A percentile compares a stretch with the other conserved stretches of the same genome.
phyloP scores from a whole-genome alignment of 2,888 invertebrate species.

The Hydrotaea cyrtoneurina region DNA sequence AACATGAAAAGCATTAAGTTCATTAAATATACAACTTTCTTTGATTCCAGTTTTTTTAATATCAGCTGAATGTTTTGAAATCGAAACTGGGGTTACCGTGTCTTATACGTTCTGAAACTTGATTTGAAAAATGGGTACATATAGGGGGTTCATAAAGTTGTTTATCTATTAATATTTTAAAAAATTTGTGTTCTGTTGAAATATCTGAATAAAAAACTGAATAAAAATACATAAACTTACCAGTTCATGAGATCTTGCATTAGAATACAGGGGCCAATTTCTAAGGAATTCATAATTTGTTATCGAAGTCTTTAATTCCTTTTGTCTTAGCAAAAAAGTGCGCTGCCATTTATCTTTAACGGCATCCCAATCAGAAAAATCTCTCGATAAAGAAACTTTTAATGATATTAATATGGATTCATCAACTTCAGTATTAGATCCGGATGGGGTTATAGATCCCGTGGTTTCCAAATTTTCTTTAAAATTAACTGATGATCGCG shows the following conservation, averaged over 20 bases:
- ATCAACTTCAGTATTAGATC: conserved; percentile 2
- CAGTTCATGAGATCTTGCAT: conserved; percentile 39
- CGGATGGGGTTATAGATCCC: neutral
- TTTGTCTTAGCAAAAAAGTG: conserved; percentile 51
- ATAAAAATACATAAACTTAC: conserved; percentile 14
- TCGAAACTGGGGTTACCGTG: conserved; percentile 29
- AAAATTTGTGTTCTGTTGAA: conserved; percentile 51
- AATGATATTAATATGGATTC: conserved; percentile 9
- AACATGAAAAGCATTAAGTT: conserved; percentile 27
- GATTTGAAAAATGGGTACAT: conserved; percentile 2
- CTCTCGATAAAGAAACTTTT: conserved; percentile 33
- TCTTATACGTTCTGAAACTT: conserved; percentile 20
- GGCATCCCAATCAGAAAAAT: conserved; percentile 50
- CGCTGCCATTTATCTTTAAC: conserved; percentile 54
- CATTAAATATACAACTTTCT: conserved; percentile 28
- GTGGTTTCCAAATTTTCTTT: neutral
- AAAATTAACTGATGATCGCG: neutral
- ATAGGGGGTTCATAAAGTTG: conserved; percentile 25
- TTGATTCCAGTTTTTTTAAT: conserved; percentile 1
- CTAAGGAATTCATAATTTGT: conserved; percentile 49
- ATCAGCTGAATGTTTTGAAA: conserved; percentile 41
- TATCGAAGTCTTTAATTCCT: conserved; percentile 43
- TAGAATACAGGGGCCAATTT: conserved; percentile 51
- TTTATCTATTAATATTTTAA: conserved; percentile 50
- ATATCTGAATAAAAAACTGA: conserved; percentile 14